phyloP scores from a whole-genome alignment of 2,113 vertebrate species.

The Hippocampus comes region DNA sequence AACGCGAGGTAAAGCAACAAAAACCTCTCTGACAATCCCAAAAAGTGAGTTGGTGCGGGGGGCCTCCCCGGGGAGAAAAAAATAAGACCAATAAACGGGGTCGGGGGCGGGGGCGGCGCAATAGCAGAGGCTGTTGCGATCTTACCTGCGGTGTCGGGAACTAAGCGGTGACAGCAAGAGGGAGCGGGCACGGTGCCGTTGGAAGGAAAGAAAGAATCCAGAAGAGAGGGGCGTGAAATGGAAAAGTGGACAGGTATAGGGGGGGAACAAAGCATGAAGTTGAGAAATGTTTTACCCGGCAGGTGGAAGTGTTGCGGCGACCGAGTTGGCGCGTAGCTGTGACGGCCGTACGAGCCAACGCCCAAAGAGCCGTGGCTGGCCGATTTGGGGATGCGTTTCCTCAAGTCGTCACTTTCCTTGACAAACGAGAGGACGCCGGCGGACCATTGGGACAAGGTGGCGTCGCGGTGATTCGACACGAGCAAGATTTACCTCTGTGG shows the following conservation, averaged over 20 bases:
- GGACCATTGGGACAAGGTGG: neutral
- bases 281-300: constrained; percentile 78
- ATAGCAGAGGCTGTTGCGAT: constrained; percentile 6
- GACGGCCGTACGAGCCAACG: constrained; percentile 80
- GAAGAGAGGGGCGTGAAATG: constrained; percentile 57
- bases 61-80: no score
- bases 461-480: neutral
- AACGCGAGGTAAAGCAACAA: no score
- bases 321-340: constrained; percentile 86
- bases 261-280: no score
- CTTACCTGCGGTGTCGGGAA: constrained; percentile 85
- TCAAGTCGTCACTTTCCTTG: constrained; percentile 83
- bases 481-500: constrained; percentile 53
- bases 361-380: constrained; percentile 86
- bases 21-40: no score
- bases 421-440: neutral
- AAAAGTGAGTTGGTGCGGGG: no score
- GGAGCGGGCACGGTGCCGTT: constrained; percentile 81
- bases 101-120: no score
- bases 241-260: neutral
- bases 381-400: constrained; percentile 83
- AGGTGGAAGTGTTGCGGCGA: constrained; percentile 97
- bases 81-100: no score
- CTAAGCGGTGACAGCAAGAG: constrained; percentile 73
- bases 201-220: constrained; percentile 72